Conservation (phyloP, 2,888 invertebrate genomes). For the Tipula helvola region DNA sequence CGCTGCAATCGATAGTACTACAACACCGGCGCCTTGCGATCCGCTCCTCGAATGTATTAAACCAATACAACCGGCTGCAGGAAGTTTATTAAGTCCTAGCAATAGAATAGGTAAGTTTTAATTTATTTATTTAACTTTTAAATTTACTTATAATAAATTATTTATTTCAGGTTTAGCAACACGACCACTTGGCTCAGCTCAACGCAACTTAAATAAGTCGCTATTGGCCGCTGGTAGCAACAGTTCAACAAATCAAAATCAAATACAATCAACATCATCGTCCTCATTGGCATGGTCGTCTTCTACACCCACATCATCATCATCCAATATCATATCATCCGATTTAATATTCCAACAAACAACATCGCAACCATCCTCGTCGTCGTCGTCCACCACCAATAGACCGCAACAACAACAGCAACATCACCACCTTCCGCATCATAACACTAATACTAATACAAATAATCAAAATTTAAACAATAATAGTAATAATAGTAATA, state of each 20-base stretch:
- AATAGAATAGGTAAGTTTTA: slow-evolving; percentile 15
- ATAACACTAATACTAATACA: neutral
- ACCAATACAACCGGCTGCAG: slow-evolving; percentile 40
- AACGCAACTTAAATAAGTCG: slow-evolving; percentile 35
- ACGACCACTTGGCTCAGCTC: slow-evolving; percentile 31
- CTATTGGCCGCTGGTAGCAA: slow-evolving; percentile 27
- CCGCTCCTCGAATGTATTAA: slow-evolving; percentile 50
- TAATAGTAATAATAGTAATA: slow-evolving; percentile 13
- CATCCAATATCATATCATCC: slow-evolving; percentile 8
- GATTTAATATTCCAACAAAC: slow-evolving; percentile 6
- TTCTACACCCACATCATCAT: slow-evolving; percentile 13
- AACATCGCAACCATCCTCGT: neutral
- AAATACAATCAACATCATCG: slow-evolving; percentile 14
- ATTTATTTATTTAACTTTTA: slow-evolving; percentile 5
- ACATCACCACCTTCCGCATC: neutral
- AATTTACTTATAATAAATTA: neutral
- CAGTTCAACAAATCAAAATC: slow-evolving; percentile 1
- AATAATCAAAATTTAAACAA: slow-evolving; percentile 9
- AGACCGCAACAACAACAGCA: neutral
- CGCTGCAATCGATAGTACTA: slow-evolving; percentile 39
- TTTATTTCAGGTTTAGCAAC: slow-evolving; percentile 17
- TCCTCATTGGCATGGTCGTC: slow-evolving; percentile 19
- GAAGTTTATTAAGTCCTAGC: slow-evolving; percentile 36
- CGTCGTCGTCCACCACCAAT: neutral
- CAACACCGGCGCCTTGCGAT: slow-evolving; percentile 38